Evolutionary conservation across 2,888 invertebrate species (phyloP).

Genomic region (Sylvicola fuscatus): DNA sequence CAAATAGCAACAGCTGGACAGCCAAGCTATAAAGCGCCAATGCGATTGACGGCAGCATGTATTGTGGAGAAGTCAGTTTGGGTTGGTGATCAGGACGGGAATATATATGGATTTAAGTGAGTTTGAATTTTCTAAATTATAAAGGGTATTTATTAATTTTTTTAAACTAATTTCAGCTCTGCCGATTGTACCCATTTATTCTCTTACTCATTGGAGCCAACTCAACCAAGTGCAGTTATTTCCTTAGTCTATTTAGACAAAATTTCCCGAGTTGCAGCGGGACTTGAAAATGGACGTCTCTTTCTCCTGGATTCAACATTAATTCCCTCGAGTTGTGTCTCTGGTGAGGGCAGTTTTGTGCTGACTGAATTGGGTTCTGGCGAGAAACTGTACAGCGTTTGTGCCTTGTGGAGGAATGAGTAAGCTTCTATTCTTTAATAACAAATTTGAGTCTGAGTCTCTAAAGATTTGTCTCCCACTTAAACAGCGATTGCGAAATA

Average conservation of each 20-base stretch:
- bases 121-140: slow-evolving; percentile 8
- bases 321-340: slow-evolving; percentile 34
- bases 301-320: slow-evolving; percentile 47
- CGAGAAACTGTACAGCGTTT: slow-evolving; percentile 43
- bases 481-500: slow-evolving; percentile 38
- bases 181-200: slow-evolving; percentile 35
- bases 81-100: slow-evolving; percentile 79
- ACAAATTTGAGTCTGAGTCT: slow-evolving; percentile 4
- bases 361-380: slow-evolving; percentile 56
- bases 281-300: slow-evolving; percentile 54
- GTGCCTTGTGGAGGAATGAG: slow-evolving; percentile 27
- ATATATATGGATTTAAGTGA: slow-evolving; percentile 61
- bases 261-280: slow-evolving; percentile 59
- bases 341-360: slow-evolving; percentile 55
- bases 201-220: slow-evolving; percentile 47
- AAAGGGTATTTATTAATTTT: background rate
- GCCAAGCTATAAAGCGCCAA: slow-evolving; percentile 9
- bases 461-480: background rate
- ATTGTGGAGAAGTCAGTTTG: slow-evolving; percentile 60
- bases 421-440: slow-evolving; percentile 7
- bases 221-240: slow-evolving; percentile 39
- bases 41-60: slow-evolving; percentile 47
- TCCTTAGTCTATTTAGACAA: slow-evolving; percentile 43
- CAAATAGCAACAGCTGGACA: background rate
- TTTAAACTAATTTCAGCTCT: slow-evolving; percentile 19